Evolutionary conservation across 2,888 invertebrate species (phyloP).

Genomic region (Liposcelis brunnea): DNA sequence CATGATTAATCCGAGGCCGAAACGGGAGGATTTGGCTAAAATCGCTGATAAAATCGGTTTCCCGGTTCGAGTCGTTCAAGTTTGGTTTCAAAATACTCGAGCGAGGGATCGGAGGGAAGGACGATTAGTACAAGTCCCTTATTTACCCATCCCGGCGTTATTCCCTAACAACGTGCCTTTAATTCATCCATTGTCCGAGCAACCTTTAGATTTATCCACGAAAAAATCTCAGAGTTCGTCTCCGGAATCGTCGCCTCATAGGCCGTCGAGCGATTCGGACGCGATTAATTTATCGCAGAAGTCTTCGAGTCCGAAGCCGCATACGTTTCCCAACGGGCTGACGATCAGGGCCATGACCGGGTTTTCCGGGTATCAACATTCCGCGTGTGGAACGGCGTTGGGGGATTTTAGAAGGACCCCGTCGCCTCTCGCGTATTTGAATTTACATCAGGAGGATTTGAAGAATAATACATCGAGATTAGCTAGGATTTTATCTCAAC

Average conservation of each 20-base stretch:
- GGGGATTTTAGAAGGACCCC: slow-evolving; percentile 34
- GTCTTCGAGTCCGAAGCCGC: slow-evolving; percentile 34
- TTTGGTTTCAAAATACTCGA: slow-evolving; percentile 93
- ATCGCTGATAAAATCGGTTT: slow-evolving; percentile 59
- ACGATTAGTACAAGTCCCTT: slow-evolving; percentile 30
- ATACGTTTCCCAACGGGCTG: slow-evolving; percentile 13
- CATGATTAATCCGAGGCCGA: slow-evolving; percentile 77
- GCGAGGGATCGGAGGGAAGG: slow-evolving; percentile 69
- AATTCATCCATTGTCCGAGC: slow-evolving; percentile 33
- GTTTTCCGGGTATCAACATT: slow-evolving; percentile 37
- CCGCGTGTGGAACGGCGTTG: slow-evolving; percentile 33
- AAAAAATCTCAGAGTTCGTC: slow-evolving; percentile 51
- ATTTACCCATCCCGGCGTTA: slow-evolving; percentile 23
- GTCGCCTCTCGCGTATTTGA: slow-evolving; percentile 28
- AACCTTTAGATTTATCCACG: slow-evolving; percentile 81
- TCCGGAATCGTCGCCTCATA: slow-evolving; percentile 42
- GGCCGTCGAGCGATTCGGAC: slow-evolving; percentile 44
- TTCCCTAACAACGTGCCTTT: slow-evolving; percentile 14
- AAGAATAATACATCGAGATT: slow-evolving; percentile 26
- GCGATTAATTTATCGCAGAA: slow-evolving; percentile 63
- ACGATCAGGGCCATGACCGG: neutral
- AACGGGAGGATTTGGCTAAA: slow-evolving; percentile 78
- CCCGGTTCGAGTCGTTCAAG: slow-evolving; percentile 61
- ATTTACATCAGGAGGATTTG: slow-evolving; percentile 17
- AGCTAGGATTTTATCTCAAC: slow-evolving; percentile 31